A percentile compares a stretch with the other conserved stretches of the same genome.
Evolutionary conservation across 2,888 invertebrate genomes (phyloP).

Genomic region (Drosophila neutralis): DNA sequence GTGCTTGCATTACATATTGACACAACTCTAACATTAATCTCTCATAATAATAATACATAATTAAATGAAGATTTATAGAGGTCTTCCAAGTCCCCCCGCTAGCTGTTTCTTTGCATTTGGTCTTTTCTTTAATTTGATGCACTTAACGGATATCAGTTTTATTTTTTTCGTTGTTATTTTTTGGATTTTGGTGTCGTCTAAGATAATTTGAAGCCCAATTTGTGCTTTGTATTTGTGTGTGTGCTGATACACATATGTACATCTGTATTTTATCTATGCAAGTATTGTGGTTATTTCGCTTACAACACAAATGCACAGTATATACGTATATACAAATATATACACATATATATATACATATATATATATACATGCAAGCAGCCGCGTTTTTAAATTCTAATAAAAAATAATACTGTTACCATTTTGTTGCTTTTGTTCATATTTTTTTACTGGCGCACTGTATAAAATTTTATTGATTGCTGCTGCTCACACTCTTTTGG

Average conservation of each 20-base stretch:
- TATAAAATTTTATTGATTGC: slow-evolving; percentile 31
- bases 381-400: slow-evolving; percentile 41
- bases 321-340: neutral
- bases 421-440: neutral
- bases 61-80: neutral
- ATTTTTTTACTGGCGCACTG: neutral
- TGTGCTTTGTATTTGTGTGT: neutral
- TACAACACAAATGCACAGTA: neutral
- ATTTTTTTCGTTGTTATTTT: no score
- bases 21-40: neutral
- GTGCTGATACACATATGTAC: neutral
- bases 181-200: neutral
- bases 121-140: slow-evolving; percentile 5
- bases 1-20: neutral
- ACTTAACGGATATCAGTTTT: neutral
- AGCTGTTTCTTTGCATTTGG: neutral
- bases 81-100: neutral
- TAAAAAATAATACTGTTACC: slow-evolving; percentile 42
- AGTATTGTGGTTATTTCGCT: slow-evolving; percentile 45
- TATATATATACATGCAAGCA: slow-evolving; percentile 1
- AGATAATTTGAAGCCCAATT: slow-evolving; percentile 33
- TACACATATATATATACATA: neutral
- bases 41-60: neutral
- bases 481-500: slow-evolving; percentile 7
- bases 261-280: neutral